Base-by-base conservation (phyloP, 2,113 vertebrate genomes). In the Verasper variegatus region DNA sequence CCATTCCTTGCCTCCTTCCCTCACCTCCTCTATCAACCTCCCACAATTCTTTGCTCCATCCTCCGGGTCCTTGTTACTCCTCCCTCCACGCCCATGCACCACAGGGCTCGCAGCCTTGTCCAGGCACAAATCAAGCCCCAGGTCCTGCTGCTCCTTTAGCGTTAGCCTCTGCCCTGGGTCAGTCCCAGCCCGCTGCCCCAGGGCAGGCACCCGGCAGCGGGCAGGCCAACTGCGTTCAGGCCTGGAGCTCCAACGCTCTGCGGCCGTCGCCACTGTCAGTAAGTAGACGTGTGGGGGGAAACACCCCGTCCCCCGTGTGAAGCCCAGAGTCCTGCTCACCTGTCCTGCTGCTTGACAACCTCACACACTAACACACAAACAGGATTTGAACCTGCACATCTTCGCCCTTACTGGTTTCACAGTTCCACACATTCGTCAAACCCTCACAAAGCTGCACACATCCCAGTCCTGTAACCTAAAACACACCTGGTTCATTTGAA, bases 251-350 rank as follows among this genome's bases (percentile, higher is more conserved):
- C 81, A 92, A 83, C 89, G 91, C 93, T 88, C 89, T 93, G 91
- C 91, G 93, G 92, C 90, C 92, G 11, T 91, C 94, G 85, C 92
- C 93, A 57, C 85, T 95, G 84, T 95, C 93, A 94, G 94, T 96
- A 95, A 97, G 95, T 96, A 97, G 90, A 83, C 20, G 35, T 5
- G 27, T 74, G 71, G 81, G 42, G 52, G 71, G 65, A 86, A 60
- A 23, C 78, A 6, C 27, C 56, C 31, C 62, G 82, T 81, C 56
- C 24, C 51, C 8, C 20, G 20, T 54, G 81, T 81, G 78, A 79
- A 89, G 72, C 74, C 74, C 58, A 67, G 74, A 82, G 21, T 74
- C 61, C 79, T 55, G 31, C 1, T 2, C 47, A 51, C 47, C 47
- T 65, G 61, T 69, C 4, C 56, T 58, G 56, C 21, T 58, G 56